Evolutionary conservation across 2,888 invertebrate genomes (phyloP).

Genomic region (Hirtodrosophila trivittata): DNA sequence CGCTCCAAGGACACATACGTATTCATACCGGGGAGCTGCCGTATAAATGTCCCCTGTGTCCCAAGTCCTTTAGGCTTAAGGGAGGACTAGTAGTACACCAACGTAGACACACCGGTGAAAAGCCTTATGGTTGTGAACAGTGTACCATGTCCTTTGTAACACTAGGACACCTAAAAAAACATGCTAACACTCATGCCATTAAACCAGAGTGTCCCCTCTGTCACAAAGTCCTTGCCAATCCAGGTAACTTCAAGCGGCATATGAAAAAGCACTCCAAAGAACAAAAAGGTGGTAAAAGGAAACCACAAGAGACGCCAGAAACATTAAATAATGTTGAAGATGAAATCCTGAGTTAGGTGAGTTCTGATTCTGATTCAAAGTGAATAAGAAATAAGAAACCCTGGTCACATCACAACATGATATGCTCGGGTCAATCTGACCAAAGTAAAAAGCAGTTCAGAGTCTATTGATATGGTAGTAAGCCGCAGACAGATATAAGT

Average conservation of each 20-base stretch:
- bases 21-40: not conserved
- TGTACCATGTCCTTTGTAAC: too few relatives aligned
- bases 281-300: not conserved
- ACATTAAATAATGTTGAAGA: not conserved
- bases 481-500: too few relatives aligned
- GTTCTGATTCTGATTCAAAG: too few relatives aligned
- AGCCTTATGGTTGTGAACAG: too few relatives aligned
- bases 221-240: not conserved
- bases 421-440: too few relatives aligned
- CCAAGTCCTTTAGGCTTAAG: not conserved
- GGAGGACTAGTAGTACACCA: too few relatives aligned
- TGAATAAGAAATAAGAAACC: too few relatives aligned
- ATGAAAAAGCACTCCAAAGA: not conserved
- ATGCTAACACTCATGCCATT: not conserved
- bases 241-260: not conserved
- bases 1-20: not conserved
- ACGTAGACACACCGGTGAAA: too few relatives aligned
- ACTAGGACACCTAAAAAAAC: not conserved
- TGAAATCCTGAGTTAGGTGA: too few relatives aligned
- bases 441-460: too few relatives aligned
- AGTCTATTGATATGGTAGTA: too few relatives aligned
- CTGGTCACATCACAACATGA: too few relatives aligned
- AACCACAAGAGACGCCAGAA: not conserved
- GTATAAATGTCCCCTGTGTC: not conserved
- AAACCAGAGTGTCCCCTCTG: not conserved